Percentiles rank a stretch among this genome's conserved stretches.
Evolutionary conservation across 1,140 invertebrate species (phyloP).

Genomic region (Neomicropteryx cornuta): DNA sequence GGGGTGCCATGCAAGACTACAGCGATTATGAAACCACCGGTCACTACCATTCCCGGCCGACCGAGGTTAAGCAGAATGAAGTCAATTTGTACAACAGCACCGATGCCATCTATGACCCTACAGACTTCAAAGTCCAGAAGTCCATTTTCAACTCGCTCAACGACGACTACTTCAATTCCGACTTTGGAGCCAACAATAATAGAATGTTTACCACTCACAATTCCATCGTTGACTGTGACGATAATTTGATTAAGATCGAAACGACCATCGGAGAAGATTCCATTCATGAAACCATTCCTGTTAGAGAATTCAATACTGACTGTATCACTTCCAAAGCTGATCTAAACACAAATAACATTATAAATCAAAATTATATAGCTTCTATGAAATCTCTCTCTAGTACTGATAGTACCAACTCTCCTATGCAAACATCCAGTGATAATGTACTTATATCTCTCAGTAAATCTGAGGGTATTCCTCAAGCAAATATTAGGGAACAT

Average conservation of each 20-base stretch:
- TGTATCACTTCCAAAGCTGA: slow-evolving; percentile 1
- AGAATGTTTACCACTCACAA: too few relatives aligned
- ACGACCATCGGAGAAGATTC: too few relatives aligned
- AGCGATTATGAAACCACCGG: slow-evolving; percentile 10
- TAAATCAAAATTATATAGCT: too few relatives aligned
- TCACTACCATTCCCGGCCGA: slow-evolving; percentile 6
- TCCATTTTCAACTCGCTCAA: slow-evolving; percentile 30
- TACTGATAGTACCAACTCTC: slow-evolving; percentile 11
- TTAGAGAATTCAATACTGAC: slow-evolving; percentile 24
- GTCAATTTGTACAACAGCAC: slow-evolving; percentile 10
- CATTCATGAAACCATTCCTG: too few relatives aligned
- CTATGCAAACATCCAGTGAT: slow-evolving; percentile 12
- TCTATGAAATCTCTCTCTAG: slow-evolving; percentile 10
- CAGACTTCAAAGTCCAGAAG: slow-evolving; percentile 15
- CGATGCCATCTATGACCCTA: slow-evolving; percentile 9
- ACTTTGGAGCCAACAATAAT: too few relatives aligned
- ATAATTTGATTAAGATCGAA: slow-evolving; percentile 36
- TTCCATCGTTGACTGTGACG: slow-evolving; percentile 36
- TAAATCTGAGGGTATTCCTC: background rate
- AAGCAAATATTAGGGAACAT: too few relatives aligned
- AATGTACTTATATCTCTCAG: slow-evolving; percentile 10
- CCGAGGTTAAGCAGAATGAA: slow-evolving; percentile 11
- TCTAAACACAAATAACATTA: too few relatives aligned
- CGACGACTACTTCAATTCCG: slow-evolving; percentile 30
- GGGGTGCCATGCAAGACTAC: slow-evolving; percentile 12